Evolutionary conservation across 2,888 invertebrate species (phyloP), one percentile per base, ranked within the genome.

Genomic region (Diabrotica balteata): DNA sequence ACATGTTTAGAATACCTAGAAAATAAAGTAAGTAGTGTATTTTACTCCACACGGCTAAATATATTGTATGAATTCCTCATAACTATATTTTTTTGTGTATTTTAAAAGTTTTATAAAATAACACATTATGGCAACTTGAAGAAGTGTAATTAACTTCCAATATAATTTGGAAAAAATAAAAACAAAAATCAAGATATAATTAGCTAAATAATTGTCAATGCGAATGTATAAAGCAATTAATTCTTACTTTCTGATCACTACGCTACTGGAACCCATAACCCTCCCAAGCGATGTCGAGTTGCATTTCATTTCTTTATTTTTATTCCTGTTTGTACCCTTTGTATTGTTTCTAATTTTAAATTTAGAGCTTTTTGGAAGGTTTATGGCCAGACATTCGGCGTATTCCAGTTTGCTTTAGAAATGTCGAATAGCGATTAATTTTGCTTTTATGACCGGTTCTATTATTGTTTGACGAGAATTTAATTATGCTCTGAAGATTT

Each of bases 301-400:
- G 53, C 22, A 53, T 44, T 43, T 11, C 45, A 45, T 45, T 57
- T 17, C 17, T 57, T 45, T 57, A 57, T 57, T 57, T 57, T 45
- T 17, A 45, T 57, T 17, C 54, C 17, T 8, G n/a, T 51, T 61
- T 61, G n/a, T 45, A 53, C 55, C 11, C 49, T 63, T 54, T 42
- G 46, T 52, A 64, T 64, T 64, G 64, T 64, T 58, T 64, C 64
- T 64, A 64, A 64, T 64, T 64, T 64, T 64, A 64, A 58, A 58
- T 64, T 64, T 64, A 64, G 22, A 64, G 64, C 64, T 64, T 64
- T 64, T 64, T 53, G 64, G 58, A 58, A 57, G 17, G 51, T 64
- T 64, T 64, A 64, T 55, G 50, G 49, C 58, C 63, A 44, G 45
- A 43, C 44, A 22, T 51, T 50, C 57, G 57, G 8, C 44, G 49